Percentiles rank a stretch among this genome's conserved stretches.
Evolutionary conservation across 2,113 vertebrate genomes (phyloP).

Genomic region (Ceuthmochares aereus): DNA sequence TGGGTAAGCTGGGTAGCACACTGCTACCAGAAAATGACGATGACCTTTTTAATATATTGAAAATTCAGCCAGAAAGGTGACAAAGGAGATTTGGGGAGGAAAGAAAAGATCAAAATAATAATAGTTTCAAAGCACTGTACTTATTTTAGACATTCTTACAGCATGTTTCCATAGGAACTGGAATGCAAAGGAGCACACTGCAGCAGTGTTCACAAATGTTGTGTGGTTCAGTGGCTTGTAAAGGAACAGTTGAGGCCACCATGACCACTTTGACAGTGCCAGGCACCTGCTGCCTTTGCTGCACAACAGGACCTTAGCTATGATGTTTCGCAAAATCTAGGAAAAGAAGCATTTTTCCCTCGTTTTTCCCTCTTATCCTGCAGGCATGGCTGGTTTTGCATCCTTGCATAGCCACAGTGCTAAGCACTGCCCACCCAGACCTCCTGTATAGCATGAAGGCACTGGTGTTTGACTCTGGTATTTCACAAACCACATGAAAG

Average conservation of each 20-base stretch:
- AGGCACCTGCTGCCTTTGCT: background rate
- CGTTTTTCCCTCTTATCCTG: background rate
- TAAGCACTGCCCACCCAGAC: background rate
- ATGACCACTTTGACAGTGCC: background rate
- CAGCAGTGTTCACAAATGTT: slow-evolving; percentile 28
- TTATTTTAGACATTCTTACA: slow-evolving; percentile 60
- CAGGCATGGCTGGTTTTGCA: background rate
- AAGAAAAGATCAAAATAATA: slow-evolving; percentile 49
- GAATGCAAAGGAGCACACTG: slow-evolving; percentile 17
- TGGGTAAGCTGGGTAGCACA: background rate
- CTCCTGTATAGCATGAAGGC: background rate
- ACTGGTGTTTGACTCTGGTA: background rate
- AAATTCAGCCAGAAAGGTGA: background rate
- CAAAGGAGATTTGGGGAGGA: background rate
- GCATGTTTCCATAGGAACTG: slow-evolving; percentile 71
- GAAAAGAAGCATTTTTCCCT: background rate
- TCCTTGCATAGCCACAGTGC: accelerated
- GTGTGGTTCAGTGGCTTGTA: background rate
- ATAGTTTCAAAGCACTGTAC: slow-evolving; percentile 49
- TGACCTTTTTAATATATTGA: background rate
- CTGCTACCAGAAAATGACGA: background rate
- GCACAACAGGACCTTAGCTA: background rate
- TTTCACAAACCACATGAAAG: background rate
- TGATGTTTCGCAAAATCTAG: background rate
- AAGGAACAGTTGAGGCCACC: background rate